Percentiles rank a stretch among this genome's conserved stretches.
Evolutionary conservation across 2,888 invertebrate genomes (phyloP).

Genomic region (Tetragonula carbonaria): DNA sequence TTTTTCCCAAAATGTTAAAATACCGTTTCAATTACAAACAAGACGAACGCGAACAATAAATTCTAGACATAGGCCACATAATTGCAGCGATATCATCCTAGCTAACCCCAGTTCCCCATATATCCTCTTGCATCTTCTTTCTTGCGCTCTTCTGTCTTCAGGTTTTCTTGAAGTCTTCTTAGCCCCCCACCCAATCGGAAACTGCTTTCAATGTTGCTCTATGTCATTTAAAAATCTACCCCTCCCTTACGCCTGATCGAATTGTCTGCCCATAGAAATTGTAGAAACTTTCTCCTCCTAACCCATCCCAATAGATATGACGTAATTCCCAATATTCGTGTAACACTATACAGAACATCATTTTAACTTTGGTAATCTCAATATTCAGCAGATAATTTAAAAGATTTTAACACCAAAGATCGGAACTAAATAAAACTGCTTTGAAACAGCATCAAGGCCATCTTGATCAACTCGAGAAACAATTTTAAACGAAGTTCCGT

Average conservation of each 20-base stretch:
- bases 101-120: constrained; percentile 56
- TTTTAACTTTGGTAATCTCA: constrained; percentile 36
- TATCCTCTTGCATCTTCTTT: constrained; percentile 84
- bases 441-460: constrained; percentile 36
- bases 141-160: constrained; percentile 84
- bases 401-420: constrained; percentile 42
- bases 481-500: constrained; percentile 48
- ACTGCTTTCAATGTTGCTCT: constrained; percentile 58
- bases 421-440: constrained; percentile 53
- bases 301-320: constrained; percentile 35
- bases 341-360: constrained; percentile 35
- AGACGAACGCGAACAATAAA: constrained; percentile 47
- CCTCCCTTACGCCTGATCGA: constrained; percentile 40
- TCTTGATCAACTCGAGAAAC: constrained; percentile 51
- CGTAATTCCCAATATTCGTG: constrained; percentile 29
- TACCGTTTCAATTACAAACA: constrained; percentile 43
- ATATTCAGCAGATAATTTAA: constrained; percentile 46
- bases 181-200: constrained; percentile 68
- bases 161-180: constrained; percentile 84
- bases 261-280: constrained; percentile 29
- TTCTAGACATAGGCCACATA: constrained; percentile 31
- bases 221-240: constrained; percentile 46
- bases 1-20: constrained; percentile 40
- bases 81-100: constrained; percentile 46
- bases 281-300: constrained; percentile 41